Conservation (phyloP, 2,888 invertebrate species). For the Eupithecia tripunctaria region DNA sequence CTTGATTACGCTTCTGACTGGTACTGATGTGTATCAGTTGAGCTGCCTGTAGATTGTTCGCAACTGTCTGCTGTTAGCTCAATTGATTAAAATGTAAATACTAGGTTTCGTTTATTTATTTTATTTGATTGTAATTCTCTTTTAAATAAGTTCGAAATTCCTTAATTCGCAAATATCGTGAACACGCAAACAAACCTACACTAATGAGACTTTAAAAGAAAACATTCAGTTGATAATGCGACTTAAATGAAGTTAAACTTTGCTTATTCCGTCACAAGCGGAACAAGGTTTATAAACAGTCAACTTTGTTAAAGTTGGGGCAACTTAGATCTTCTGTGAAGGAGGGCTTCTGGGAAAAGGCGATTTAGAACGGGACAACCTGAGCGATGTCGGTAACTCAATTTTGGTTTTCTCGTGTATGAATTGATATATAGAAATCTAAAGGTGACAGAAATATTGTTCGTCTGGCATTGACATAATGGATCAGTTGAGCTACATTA, state of each 20-base stretch:
- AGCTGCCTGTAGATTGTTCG: too few relatives aligned
- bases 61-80: too few relatives aligned
- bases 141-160: neutral
- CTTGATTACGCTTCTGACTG: too few relatives aligned
- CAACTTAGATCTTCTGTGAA: neutral
- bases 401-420: neutral
- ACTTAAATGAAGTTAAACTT: slow-evolving; percentile 23
- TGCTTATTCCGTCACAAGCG: slow-evolving; percentile 19
- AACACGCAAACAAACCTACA: neutral
- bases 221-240: slow-evolving; percentile 14
- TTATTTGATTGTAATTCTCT: too few relatives aligned
- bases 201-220: neutral
- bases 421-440: neutral
- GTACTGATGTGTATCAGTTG: too few relatives aligned
- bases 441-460: neutral
- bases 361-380: neutral
- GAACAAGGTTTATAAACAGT: slow-evolving; percentile 15
- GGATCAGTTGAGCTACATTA: too few relatives aligned
- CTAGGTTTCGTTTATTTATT: too few relatives aligned
- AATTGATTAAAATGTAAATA: too few relatives aligned
- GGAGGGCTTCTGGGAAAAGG: neutral
- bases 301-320: neutral
- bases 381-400: neutral
- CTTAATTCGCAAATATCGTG: neutral
- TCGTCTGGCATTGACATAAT: too few relatives aligned